Base-by-base conservation (phyloP, 2,797 vertebrate genomes). In the Coracias cyanogaster region DNA sequence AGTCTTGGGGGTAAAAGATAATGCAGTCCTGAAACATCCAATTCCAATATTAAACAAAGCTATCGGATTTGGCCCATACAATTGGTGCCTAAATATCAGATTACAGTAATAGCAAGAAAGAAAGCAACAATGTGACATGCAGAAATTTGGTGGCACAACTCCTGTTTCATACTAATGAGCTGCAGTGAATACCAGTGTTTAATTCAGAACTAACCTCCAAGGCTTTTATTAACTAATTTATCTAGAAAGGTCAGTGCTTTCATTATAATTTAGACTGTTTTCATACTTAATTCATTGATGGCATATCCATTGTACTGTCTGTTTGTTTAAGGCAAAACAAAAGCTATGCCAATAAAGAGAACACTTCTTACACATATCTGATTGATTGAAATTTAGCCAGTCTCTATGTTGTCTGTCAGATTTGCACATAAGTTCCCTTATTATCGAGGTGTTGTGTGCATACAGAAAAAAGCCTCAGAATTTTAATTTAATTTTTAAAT, bases 131-230 rank as follows among this genome's bases (percentile, higher is more conserved):
- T 76, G 57, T 82, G 90, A 41, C 26, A 7, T 35, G 48, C 54
- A 90, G 89, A 70, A 74, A 78, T 86, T 85, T 54, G 29, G 35
- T 71, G 77, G 20, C 73, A 86, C 69, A 61, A 13, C 61, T 89
- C 37, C 64, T 48, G 17, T 78, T 67, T 90, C 87, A 91, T 84
- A 62, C 54, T 82, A 57, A 88, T 84, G 85, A 94, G 52, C 94
- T 95, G 57, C 46, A 76, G 35, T 64, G 66, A 92, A 90, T 64
- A 31, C 8, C 37, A 60, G 4, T 22, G 17, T 88, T 97, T 94
- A 89, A 73, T 93, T 94, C 86, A 95, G 88, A 95, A 69, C 96
- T 60, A 97, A 88, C 94, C 95, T 93, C 70, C 71, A 67, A 90
- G 90, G 64, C 65, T 86, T 94, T 83, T 83, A 86, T 86, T 88